A percentile compares a stretch with the other conserved stretches of the same genome.
Evolutionary conservation across 2,888 invertebrate species (phyloP).

Genomic region (Synergus umbraculus): DNA sequence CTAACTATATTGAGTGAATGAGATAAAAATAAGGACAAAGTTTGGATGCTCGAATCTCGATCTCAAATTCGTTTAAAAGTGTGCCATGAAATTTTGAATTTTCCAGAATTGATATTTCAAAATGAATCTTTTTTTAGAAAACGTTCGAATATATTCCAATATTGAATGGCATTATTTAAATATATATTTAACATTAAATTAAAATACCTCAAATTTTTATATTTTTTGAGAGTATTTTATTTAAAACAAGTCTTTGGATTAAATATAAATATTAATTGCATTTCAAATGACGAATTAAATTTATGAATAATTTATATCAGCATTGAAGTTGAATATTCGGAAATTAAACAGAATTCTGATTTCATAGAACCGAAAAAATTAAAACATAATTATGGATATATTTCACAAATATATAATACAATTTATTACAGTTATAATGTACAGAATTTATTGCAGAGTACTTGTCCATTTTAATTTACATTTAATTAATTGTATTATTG

Average conservation of each 20-base stretch:
- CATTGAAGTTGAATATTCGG: not conserved
- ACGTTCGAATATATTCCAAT: too few species aligned
- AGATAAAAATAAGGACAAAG: constrained; percentile 27
- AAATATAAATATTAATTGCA: not conserved
- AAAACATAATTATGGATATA: not conserved
- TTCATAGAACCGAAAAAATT: not conserved
- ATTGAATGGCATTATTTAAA: too few species aligned
- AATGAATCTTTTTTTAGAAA: not conserved
- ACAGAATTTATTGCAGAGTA: not conserved
- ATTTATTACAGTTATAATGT: not conserved
- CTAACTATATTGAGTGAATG: constrained; percentile 42
- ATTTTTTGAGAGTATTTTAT: not conserved
- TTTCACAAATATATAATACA: not conserved
- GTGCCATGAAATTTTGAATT: not conserved
- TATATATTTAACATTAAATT: too few species aligned
- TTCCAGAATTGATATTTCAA: not conserved
- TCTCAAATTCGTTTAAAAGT: not conserved
- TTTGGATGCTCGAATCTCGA: constrained; percentile 34
- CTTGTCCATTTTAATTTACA: not conserved
- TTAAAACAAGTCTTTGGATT: not conserved
- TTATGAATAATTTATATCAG: not conserved
- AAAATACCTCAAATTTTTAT: not conserved
- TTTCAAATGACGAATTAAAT: not conserved
- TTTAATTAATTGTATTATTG: not conserved
- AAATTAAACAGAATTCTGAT: not conserved